Base-by-base conservation (phyloP, 2,113 vertebrate species). In the Eptesicus fuscus region DNA sequence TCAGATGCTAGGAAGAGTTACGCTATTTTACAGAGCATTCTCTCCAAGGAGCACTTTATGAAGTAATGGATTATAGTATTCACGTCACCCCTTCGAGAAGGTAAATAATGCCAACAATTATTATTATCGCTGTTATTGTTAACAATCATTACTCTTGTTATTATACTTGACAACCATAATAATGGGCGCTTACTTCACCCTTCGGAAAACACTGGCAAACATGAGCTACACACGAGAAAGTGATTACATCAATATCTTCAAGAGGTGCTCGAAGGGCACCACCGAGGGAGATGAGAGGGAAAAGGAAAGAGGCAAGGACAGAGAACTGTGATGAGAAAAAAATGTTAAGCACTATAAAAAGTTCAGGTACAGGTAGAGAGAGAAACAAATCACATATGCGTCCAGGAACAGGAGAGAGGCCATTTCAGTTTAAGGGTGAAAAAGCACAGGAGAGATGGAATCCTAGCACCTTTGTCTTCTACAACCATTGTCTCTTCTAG, bases 121-220 rank as follows among this genome's bases (percentile, higher is more conserved):
- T 23, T 44, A 63, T 79, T 85, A 32, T 37, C 73, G 28, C 18
- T 56, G 22, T 67, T 42, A 35, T 79, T 86, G 32, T 59, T 44
- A 74, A 76, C 11, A 65, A 37, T 78, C 44, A 85, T 17, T 53
- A 47, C 35, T 56, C 30, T 17, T 65, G 20, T 35, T 65, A 93
- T 18, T 90, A 56, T 65, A 88, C 40, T 18, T 90, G 74, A 86
- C 13, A 79, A 70, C 25, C 22, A 47, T 51, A 90, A 90, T 73
- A 76, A 63, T 9, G 6, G 1, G 17, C 16, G 12, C 8, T 86
- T 74, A 37, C 80, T 86, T 47, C 37, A 65, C 5, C 25, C 37
- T 91, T 63, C 76, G 51, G 40, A 90, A 95, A 93, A 82, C 47
- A 59, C 32, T n/a, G 49, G 51, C 91, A 40, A 94, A 90, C 69